These are phyloP conservation scores for Cochlearius cochlearius DNA, from an alignment of 2,113 vertebrate species.

Conservation along the genomic window DNA sequence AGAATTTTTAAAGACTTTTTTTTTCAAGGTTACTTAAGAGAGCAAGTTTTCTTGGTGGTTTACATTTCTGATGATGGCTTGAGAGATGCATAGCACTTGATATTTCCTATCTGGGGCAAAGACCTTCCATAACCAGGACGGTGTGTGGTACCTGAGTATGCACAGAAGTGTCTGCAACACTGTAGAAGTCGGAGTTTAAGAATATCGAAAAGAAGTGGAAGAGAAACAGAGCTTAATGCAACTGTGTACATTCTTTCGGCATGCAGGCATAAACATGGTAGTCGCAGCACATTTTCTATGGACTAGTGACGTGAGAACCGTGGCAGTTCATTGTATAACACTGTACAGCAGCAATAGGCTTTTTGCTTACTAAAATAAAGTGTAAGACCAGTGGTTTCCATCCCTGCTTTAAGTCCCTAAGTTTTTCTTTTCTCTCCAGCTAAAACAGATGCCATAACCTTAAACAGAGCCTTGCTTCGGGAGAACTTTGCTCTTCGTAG, in stretches of 20 bases:
- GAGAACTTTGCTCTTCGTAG: neutral
- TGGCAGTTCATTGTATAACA: conserved; percentile 25
- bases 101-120: neutral
- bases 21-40: neutral
- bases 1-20: neutral
- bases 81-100: neutral
- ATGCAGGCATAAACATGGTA: conserved; percentile 9
- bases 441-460: neutral
- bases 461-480: neutral
- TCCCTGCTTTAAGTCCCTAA: conserved; percentile 21
- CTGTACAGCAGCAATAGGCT: conserved; percentile 42
- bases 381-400: conserved; percentile 50
- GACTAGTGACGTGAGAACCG: conserved; percentile 28
- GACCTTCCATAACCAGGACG: neutral
- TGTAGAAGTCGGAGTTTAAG: neutral
- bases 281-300: conserved; percentile 33
- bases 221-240: neutral
- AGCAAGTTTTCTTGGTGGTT: neutral
- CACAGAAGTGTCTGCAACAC: neutral
- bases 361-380: conserved; percentile 51
- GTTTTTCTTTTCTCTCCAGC: conserved; percentile 20
- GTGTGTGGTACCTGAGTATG: neutral
- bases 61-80: neutral
- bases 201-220: neutral
- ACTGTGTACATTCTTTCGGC: conserved; percentile 33